Evolutionary conservation across 2,888 invertebrate species (phyloP), one percentile per base, ranked within the genome.

Genomic region (Andrena bicolor): DNA sequence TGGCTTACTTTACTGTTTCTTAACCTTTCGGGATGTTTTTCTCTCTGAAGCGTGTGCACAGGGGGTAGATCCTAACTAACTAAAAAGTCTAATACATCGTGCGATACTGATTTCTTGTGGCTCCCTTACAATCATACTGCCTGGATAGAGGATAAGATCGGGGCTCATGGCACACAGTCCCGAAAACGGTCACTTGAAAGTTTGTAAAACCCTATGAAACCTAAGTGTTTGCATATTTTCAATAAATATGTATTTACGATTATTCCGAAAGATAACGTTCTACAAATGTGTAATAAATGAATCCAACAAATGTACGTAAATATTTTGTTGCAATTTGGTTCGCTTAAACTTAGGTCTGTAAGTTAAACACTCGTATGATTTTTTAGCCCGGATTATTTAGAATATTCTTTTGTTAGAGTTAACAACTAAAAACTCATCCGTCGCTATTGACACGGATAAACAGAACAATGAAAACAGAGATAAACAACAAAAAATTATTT

Each of bases 21-120:
- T 26, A 7, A 26, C 30, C 56, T 77, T 79, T 71, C 79, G 80
- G 80, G 71, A 80, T 72, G 71, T 53, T 60, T 35, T 51, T 61
- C 71, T 68, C 61, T 53, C 53, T 68, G 16, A 53, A 63, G 66
- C 80, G 72, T 80, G 80, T 80, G 80, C 80, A 79, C 72, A 72
- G 68, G 80, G 80, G 80, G 72, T 68, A 60, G 23, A 60, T 56
- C 41, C 48, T 48, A 56, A 56, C 23, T 26, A 41, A 41, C 70
- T 80, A 79, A 68, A 49, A 53, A 20, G 4, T 48, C 65, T 80
- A 78, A 71, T 32, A 61, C 61, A 78, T 53, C 60, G 60, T 64
- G 51, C 53, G 71, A 77, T 64, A 64, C 63, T 48, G 56, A 49
- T 63, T 56, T 23, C 26, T 30, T 48, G 6, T 23, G 16, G 32